Evolutionary conservation across 2,888 invertebrate genomes (phyloP), one percentile per base, ranked within the genome.

Genomic region (Mythimna albipuncta): DNA sequence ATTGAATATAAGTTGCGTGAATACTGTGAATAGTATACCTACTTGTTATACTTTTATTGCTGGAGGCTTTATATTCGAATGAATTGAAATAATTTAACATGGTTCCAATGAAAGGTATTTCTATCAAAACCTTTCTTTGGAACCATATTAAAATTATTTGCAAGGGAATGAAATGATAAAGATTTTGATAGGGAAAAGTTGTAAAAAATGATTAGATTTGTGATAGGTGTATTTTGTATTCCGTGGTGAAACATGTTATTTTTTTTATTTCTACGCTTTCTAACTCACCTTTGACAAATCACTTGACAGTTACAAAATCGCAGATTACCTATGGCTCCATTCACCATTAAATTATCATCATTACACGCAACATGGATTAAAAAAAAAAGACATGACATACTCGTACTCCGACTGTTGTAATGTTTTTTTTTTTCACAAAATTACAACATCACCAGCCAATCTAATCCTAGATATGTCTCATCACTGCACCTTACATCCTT

Each of bases 401-500:
- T 5, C 13, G 4, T n/a, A n/a, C 26, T 26, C 26, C 4, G 6
- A 3, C 11, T 63, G 32, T 47, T 47, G 4, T 2, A 21, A 38
- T 21, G 0, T 41, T 41, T 11, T 19, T 57, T 57, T 50, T 71
- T 69, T 32, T 21, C 11, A 9, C 13, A 6, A 1, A 1, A 72
- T n/a, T n/a, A 62, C 41, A 21, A 19, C 66, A 61, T 38, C 77
- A 26, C 50, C 62, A 73, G 21, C 41, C 10, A 50, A 64, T 69
- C n/a, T 0, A 54, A 77, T 55, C 41, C 54, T 62, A 54, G n/a
- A 61, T 55, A 21, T 35, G 59, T 70, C 55, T 63, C 83, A 75
- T 71, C 65, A 69, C 6, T 81, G 63, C 79, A 82, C 79, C 52
- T 79, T 68, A 52, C 64, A 75, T 81, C 81, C 81, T 81, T 69